These are phyloP conservation scores for Epirrhoe alternata DNA, from an alignment of 2,888 invertebrate genomes.

Conservation along the genomic window DNA sequence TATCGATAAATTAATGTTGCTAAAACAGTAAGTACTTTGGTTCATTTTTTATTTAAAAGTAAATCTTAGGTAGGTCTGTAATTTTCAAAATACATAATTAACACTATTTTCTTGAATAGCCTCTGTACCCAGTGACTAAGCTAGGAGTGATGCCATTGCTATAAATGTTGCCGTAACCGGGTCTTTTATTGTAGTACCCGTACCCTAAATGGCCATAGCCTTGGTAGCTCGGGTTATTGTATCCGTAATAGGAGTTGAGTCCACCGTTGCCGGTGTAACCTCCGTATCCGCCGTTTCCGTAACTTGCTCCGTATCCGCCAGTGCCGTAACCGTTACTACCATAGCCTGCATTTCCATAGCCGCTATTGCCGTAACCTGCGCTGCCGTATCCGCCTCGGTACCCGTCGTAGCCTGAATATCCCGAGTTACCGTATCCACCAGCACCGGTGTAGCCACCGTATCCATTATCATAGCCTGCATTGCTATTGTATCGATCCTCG, in stretches of 20 bases:
- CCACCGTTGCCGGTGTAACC: slow-evolving; percentile 87
- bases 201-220: slow-evolving; percentile 85
- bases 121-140: slow-evolving; percentile 80
- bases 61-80: slow-evolving; percentile 28
- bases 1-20: too few relatives aligned
- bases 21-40: slow-evolving; percentile 58
- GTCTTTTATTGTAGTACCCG: slow-evolving; percentile 80
- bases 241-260: slow-evolving; percentile 84
- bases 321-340: slow-evolving; percentile 31
- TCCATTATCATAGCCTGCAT: slow-evolving; percentile 29
- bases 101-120: slow-evolving; percentile 70
- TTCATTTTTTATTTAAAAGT: slow-evolving; percentile 43
- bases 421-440: slow-evolving; percentile 53
- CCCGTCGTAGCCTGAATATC: slow-evolving; percentile 40
- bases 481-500: slow-evolving; percentile 44
- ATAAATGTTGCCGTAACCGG: slow-evolving; percentile 73
- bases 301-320: slow-evolving; percentile 27
- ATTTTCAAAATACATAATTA: slow-evolving; percentile 17
- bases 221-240: slow-evolving; percentile 82
- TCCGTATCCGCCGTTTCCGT: slow-evolving; percentile 74
- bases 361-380: slow-evolving; percentile 6
- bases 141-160: slow-evolving; percentile 76
- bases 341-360: slow-evolving; percentile 47
- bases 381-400: slow-evolving; percentile 27
- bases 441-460: slow-evolving; percentile 16